Evolutionary conservation across 2,797 vertebrate genomes (phyloP), one percentile per base, ranked within the genome.

Genomic region (Myoxocephalus aenaeus): DNA sequence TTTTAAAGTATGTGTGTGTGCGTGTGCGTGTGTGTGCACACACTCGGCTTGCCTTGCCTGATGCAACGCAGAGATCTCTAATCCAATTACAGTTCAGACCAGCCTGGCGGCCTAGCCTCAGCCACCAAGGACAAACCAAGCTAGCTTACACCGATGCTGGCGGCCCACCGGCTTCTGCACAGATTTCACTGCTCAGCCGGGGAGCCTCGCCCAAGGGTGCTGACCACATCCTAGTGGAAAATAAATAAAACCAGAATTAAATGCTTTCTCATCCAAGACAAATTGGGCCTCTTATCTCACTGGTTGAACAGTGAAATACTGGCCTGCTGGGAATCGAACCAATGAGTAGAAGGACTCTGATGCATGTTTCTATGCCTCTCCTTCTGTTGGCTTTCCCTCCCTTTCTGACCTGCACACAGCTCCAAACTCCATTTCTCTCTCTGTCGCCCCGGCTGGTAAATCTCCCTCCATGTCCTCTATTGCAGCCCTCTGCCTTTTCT

Each of bases 71-170:
- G 82, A 90, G 81, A 90, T 82, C 80, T 91, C 83, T 93, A 93
- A 94, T 94, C 93, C 92, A 94, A 93, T 94, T 94, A 94, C 57
- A 84, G 76, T 68, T 77, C 85, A 86, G 90, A 90, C 87, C 88
- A 85, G 90, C 85, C 88, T 80, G 46, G 84, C 62, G 27, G 87
- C 82, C 84, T 74, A 83, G 88, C 87, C 79, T 84, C 85, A 85
- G 82, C 85, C 86, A 59, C 83, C 90, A 90, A 91, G 88, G 91
- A 87, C 92, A 92, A 89, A 90, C 75, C 84, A 29, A 53, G 80
- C 75, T 75, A 81, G 82, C 77, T 90, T 57, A 74, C 57, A 66
- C 79, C 34, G 20, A 57, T 5, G 48, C 75, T 70, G 69, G 69
- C 61, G 84, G 87, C 87, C 86, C 85, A 81, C 82, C 70, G 11